Evolutionary conservation across 1,140 invertebrate genomes (phyloP).

Genomic region (Hylaeus anthracinus): DNA sequence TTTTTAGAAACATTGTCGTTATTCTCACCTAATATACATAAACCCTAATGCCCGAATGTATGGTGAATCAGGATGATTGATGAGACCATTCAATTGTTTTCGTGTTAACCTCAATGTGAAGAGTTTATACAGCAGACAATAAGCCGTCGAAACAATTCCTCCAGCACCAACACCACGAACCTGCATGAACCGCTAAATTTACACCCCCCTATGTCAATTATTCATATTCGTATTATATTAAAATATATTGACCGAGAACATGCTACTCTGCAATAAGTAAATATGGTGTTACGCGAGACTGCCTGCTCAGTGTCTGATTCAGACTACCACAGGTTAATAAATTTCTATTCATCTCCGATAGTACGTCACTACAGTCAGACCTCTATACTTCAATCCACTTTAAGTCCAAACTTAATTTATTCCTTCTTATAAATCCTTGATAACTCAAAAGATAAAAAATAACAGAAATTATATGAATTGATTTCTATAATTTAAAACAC

Average conservation of each 20-base stretch:
- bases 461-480: too few species aligned
- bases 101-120: conserved; percentile 97
- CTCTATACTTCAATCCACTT: too few species aligned
- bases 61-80: conserved; percentile 97
- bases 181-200: conserved; percentile 82
- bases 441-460: too few species aligned
- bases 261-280: conserved; percentile 70
- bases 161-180: conserved; percentile 98
- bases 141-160: conserved; percentile 99
- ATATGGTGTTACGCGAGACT: conserved; percentile 44
- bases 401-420: too few species aligned
- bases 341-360: background rate
- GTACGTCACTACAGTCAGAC: too few species aligned
- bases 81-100: conserved; percentile 97
- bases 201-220: conserved; percentile 69
- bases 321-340: conserved; percentile 16
- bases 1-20: background rate
- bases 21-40: conserved; percentile 92
- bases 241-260: conserved; percentile 65
- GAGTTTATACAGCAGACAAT: conserved; percentile 98
- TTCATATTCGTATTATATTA: conserved; percentile 65
- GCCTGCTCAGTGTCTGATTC: conserved; percentile 4
- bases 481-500: too few species aligned
- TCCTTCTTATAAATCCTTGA: too few species aligned
- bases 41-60: conserved; percentile 98